Base-by-base conservation (phyloP, 2,113 vertebrate species). In the Agelaius tricolor region DNA sequence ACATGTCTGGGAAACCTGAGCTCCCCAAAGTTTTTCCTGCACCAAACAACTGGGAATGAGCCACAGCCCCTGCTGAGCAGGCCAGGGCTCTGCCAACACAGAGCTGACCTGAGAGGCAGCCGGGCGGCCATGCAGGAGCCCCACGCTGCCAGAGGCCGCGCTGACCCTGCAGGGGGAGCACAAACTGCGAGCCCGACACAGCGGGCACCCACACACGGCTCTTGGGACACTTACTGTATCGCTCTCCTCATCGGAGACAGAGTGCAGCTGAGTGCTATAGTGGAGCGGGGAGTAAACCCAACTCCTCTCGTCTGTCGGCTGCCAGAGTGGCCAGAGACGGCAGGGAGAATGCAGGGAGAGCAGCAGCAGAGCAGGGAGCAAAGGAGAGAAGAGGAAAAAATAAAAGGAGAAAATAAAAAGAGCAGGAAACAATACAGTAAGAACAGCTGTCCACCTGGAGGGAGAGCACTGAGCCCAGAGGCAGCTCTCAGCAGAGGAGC, bases 261-360 rank as follows among this genome's bases (percentile, higher is more conserved):
- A 98, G 97, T 98, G 98, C 97, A 98, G 98, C 91, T 98, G 99
- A 95, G 98, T 94, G 97, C 98, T 99, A 99, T 99, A 99, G 98
- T 99, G 99, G 97, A 99, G 99, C 74, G 99, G 99, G 98, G 99
- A 99, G 98, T 99, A 99, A 97, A 99, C 99, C 99, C 99, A 99
- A 98, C 98, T 99, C 98, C 98, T 99, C 98, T 99, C 99, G 85
- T 99, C 99, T 97, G 98, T 98, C 98, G 99, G 99, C 98, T 99
- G 99, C 87, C 93, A 98, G 97, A 97, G 97, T 96, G 98, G 97
- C 96, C 97, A 97, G 98, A 96, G 97, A 97, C 98, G 98, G 98
- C 96, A 97, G 98, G 98, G 98, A 97, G 90, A 98, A 98, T 96
- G 98, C 97, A 97, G 98, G 98, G 98, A 95, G 98, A 98, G 98